Percentiles rank a stretch among this genome's conserved stretches.
phyloP scores from a whole-genome alignment of 2,113 vertebrate genomes.

The Apodemus sylvaticus region DNA sequence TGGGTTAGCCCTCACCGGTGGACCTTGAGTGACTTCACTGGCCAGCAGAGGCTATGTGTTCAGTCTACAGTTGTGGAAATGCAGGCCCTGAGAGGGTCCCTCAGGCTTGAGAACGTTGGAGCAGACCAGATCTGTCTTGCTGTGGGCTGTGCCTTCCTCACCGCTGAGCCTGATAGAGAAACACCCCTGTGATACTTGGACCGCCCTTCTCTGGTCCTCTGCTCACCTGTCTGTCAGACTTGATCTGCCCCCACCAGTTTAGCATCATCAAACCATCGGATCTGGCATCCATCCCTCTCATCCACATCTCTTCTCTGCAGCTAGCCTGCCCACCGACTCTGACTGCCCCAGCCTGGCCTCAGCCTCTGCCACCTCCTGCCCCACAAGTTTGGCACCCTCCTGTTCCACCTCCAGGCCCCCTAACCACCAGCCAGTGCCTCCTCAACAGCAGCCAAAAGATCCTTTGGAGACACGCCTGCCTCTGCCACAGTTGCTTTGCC shows the following conservation, averaged over 20 bases:
- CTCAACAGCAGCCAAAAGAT: not conserved
- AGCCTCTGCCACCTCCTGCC: rapidly evolving
- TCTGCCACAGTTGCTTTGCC: not conserved
- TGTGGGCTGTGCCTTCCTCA: rapidly evolving
- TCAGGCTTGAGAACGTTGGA: not conserved
- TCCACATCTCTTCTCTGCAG: no score
- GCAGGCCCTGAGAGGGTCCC: not conserved
- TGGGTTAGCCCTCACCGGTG: no score
- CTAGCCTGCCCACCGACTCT: rapidly evolving
- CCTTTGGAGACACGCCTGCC: not conserved
- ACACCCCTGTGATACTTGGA: rapidly evolving
- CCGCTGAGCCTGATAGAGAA: rapidly evolving
- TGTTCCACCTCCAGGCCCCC: rapidly evolving
- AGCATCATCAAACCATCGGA: not conserved
- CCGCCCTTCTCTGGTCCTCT: not conserved
- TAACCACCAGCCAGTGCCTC: not conserved
- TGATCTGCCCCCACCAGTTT: not conserved
- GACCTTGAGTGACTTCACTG: not conserved
- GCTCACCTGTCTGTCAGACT: not conserved
- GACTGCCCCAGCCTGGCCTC: not conserved
- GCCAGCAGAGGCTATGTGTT: not conserved
- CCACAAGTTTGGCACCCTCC: not conserved
- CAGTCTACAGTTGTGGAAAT: rapidly evolving
- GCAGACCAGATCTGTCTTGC: not conserved
- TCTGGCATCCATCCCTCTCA: not conserved